Conservation (phyloP, 2,797 vertebrate genomes). For the Natrix natrix region DNA sequence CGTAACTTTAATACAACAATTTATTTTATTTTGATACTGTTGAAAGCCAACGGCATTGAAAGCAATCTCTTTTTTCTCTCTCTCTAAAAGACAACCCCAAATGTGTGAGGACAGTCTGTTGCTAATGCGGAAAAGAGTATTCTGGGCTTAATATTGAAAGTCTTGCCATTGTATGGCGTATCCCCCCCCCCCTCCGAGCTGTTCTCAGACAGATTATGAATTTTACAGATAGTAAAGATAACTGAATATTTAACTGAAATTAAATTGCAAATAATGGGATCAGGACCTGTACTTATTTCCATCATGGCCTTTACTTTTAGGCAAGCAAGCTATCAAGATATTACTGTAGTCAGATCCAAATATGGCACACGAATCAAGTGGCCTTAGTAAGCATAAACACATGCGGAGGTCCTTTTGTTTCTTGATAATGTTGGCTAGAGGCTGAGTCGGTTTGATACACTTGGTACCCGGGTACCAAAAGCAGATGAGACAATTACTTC, state of each 20-base stretch:
- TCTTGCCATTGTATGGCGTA: background rate
- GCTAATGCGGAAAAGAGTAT: background rate
- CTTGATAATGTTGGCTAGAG: background rate
- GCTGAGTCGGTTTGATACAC: background rate
- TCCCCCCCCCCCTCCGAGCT: too few species aligned
- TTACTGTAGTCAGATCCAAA: background rate
- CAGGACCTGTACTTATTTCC: background rate
- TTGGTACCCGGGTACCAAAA: background rate
- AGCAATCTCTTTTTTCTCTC: background rate
- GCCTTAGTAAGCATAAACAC: background rate
- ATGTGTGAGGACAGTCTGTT: background rate
- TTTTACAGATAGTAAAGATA: background rate
- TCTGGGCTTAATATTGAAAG: too few species aligned
- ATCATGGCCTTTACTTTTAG: background rate
- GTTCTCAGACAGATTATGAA: background rate
- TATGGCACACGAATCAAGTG: background rate
- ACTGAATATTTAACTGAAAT: background rate
- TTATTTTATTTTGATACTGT: background rate
- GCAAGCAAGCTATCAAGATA: background rate
- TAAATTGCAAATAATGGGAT: background rate
- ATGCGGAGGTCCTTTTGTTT: background rate
- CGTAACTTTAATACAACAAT: background rate
- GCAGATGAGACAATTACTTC: background rate
- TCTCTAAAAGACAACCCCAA: background rate
- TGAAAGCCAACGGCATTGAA: background rate